Percentiles rank a stretch among this genome's conserved stretches.
Evolutionary conservation across 2,888 invertebrate genomes (phyloP).

Genomic region (Hartigia nigra): DNA sequence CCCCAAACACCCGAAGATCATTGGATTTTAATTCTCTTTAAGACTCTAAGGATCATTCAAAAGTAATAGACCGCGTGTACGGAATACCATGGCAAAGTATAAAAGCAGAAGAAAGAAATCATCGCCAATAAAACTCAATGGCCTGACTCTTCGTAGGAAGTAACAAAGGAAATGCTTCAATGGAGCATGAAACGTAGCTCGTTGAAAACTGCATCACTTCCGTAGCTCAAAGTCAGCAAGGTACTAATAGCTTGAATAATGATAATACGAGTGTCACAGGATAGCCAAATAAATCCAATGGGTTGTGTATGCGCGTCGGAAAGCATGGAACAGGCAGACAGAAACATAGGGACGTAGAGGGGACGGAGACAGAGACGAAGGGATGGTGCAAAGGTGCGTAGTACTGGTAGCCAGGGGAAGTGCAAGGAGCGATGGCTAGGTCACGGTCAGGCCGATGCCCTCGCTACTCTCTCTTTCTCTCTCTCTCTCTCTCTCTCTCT

Average conservation of each 20-base stretch:
- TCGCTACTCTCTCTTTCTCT: conserved; percentile 33
- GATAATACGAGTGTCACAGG: background rate
- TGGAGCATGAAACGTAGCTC: background rate
- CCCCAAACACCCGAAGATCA: background rate
- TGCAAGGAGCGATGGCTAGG: conserved; percentile 59
- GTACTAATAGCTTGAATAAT: background rate
- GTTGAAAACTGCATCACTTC: background rate
- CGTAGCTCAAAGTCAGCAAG: background rate
- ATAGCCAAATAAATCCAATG: background rate
- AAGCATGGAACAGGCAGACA: background rate
- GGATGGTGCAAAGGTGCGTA: conserved; percentile 18
- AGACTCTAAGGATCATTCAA: background rate
- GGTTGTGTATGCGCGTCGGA: background rate
- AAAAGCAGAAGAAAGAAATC: background rate
- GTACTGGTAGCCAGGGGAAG: conserved; percentile 26
- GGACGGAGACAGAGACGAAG: background rate
- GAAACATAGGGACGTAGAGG: too few species aligned
- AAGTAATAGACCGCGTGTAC: background rate
- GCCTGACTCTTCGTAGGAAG: background rate
- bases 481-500: conserved; percentile 11
- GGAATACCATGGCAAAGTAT: background rate
- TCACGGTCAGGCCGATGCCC: conserved; percentile 66
- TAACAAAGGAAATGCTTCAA: background rate
- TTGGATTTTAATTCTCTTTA: background rate
- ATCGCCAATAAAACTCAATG: background rate